phyloP scores from a whole-genome alignment of 2,797 vertebrate species.

The Cheirogaleus major region DNA sequence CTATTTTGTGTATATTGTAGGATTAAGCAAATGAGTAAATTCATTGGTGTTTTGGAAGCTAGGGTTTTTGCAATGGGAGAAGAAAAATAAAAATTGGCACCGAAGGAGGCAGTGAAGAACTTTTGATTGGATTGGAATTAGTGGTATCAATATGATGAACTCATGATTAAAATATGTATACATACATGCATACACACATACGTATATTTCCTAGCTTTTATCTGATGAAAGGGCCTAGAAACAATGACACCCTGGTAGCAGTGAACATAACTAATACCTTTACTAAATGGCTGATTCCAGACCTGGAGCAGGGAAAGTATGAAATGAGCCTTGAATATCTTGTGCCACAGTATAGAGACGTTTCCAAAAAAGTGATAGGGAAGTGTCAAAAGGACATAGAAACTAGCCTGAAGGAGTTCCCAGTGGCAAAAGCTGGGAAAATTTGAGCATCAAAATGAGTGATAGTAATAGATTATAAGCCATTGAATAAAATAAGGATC shows the following conservation, averaged over 20 bases:
- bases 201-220: background rate
- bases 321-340: background rate
- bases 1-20: background rate
- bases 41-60: background rate
- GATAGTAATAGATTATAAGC: background rate
- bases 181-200: too few species aligned
- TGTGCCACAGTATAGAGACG: background rate
- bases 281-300: background rate
- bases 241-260: background rate
- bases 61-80: background rate
- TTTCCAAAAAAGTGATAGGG: background rate
- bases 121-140: background rate
- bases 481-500: background rate
- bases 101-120: background rate
- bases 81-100: background rate
- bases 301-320: background rate
- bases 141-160: background rate
- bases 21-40: slow-evolving; percentile 1
- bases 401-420: background rate
- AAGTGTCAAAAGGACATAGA: background rate
- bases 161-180: background rate
- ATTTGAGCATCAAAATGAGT: background rate
- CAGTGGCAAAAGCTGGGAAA: background rate
- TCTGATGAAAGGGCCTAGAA: background rate
- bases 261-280: background rate